Conservation (phyloP, 1,140 invertebrate genomes). For the Drosophila neocordata region DNA sequence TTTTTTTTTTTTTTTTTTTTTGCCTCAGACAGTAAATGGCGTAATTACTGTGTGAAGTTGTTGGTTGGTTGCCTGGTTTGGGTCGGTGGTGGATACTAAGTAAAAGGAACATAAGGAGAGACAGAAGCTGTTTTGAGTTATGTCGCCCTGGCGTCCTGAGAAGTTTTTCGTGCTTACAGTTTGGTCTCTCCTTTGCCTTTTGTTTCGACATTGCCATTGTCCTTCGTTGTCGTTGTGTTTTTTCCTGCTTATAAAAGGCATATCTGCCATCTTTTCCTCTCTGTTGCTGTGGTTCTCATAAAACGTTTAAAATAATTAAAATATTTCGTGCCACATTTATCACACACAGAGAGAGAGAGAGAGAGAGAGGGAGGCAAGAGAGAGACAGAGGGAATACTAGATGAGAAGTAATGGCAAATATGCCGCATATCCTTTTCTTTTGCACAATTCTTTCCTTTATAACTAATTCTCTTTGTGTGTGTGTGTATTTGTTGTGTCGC, state of each 20-base stretch:
- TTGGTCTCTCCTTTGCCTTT: slow-evolving; percentile 55
- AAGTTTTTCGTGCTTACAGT: slow-evolving; percentile 28
- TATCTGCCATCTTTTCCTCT: slow-evolving; percentile 52
- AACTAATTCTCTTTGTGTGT: slow-evolving; percentile 73
- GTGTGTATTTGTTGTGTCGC: slow-evolving; percentile 17
- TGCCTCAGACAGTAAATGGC: slow-evolving; percentile 68
- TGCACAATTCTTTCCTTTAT: slow-evolving; percentile 52
- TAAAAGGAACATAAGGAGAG: slow-evolving; percentile 6
- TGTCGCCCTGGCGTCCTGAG: slow-evolving; percentile 48
- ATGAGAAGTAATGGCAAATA: slow-evolving; percentile 61
- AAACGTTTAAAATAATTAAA: slow-evolving; percentile 83
- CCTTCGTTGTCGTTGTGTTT: slow-evolving; percentile 44
- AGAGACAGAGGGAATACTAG: slow-evolving; percentile 1
- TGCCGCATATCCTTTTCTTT: slow-evolving; percentile 71
- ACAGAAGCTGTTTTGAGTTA: slow-evolving; percentile 70
- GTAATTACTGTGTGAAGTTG: slow-evolving; percentile 77
- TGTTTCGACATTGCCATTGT: slow-evolving; percentile 69
- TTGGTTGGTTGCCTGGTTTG: slow-evolving; percentile 29
- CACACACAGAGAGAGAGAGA: slow-evolving; percentile 44
- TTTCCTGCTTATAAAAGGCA: slow-evolving; percentile 42
- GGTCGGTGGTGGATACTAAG: slow-evolving; percentile 6
- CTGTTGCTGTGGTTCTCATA: slow-evolving; percentile 60
- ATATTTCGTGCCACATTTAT: slow-evolving; percentile 82
- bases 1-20: neutral
- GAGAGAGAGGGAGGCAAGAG: neutral